Percentiles rank a stretch among this genome's conserved stretches.
Evolutionary conservation across 2,113 vertebrate genomes (phyloP).

Genomic region (Phrynosoma platyrhinos): DNA sequence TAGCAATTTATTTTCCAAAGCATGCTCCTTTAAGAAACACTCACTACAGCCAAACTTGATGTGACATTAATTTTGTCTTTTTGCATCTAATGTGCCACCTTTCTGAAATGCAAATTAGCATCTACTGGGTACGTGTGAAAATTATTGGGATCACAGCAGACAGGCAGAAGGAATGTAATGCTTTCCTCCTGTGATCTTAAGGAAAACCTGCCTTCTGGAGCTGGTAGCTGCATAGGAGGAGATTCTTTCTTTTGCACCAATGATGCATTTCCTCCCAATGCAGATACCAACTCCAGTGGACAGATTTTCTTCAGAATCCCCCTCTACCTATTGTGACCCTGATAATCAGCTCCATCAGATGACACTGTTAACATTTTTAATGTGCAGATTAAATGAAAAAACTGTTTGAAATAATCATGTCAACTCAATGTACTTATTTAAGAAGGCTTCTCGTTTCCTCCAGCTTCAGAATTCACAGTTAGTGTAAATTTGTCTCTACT

Average conservation of each 20-base stretch:
- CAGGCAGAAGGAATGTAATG: not conserved
- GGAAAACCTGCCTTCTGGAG: not conserved
- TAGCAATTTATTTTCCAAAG: conserved; percentile 1
- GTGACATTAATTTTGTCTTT: conserved; percentile 5
- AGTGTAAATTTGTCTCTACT: not conserved
- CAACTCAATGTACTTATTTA: not conserved
- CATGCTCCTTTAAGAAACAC: not conserved
- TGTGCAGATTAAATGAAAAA: not conserved
- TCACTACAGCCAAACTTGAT: not conserved
- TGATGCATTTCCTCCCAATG: not conserved
- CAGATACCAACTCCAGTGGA: not conserved
- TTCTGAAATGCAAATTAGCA: not conserved
- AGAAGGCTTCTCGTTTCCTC: not conserved
- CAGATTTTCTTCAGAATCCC: not conserved
- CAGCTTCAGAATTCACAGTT: not conserved
- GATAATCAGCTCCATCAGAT: not conserved
- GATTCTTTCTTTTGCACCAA: not conserved
- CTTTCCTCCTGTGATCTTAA: not conserved
- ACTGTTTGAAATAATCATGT: not conserved
- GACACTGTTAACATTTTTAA: not conserved
- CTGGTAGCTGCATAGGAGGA: not conserved
- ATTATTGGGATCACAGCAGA: not conserved
- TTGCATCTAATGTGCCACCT: not conserved
- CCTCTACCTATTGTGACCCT: not conserved
- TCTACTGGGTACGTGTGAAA: not conserved